phyloP scores from a whole-genome alignment of 1,140 invertebrate species.

The Frieseomelitta varia region DNA sequence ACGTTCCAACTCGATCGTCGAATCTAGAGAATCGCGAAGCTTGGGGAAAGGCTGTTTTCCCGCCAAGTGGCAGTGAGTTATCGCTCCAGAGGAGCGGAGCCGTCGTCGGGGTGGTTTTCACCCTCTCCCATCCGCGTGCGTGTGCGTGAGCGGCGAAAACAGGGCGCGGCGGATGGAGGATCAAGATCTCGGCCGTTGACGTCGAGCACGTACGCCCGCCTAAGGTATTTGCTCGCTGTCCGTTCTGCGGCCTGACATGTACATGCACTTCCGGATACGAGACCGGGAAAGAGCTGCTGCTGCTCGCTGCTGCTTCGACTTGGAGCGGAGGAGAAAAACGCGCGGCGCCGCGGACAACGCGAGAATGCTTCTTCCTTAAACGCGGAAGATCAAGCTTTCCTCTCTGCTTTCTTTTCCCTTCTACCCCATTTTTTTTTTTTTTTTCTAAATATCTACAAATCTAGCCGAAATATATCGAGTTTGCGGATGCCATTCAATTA shows the following conservation, averaged over 20 bases:
- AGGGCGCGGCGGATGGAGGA: conserved; percentile 9
- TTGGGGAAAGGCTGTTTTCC: conserved; percentile 16
- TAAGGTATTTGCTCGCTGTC: conserved; percentile 55
- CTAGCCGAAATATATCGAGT: too few relatives aligned
- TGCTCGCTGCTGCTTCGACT: conserved; percentile 39
- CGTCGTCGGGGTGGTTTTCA: conserved; percentile 31
- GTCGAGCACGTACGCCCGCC: conserved; percentile 43
- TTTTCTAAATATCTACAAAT: too few relatives aligned
- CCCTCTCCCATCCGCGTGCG: background rate
- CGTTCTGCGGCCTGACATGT: conserved; percentile 53
- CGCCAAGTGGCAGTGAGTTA: conserved; percentile 72
- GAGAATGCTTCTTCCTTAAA: conserved; percentile 55
- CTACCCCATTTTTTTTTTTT: too few relatives aligned
- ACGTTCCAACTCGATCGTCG: conserved; percentile 18
- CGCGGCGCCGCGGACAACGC: conserved; percentile 29
- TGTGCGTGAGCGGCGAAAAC: background rate
- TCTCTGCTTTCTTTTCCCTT: background rate
- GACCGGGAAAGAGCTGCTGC: conserved; percentile 36
- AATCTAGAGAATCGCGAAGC: conserved; percentile 38
- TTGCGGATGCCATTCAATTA: too few relatives aligned
- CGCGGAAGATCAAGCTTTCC: conserved; percentile 10
- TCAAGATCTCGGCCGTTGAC: conserved; percentile 40
- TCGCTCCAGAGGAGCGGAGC: conserved; percentile 56
- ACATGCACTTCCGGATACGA: conserved; percentile 52
- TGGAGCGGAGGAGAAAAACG: conserved; percentile 14